Conservation (phyloP, 35 echinoderm and acorn worm species). For the Ophiothrix spiculata region DNA sequence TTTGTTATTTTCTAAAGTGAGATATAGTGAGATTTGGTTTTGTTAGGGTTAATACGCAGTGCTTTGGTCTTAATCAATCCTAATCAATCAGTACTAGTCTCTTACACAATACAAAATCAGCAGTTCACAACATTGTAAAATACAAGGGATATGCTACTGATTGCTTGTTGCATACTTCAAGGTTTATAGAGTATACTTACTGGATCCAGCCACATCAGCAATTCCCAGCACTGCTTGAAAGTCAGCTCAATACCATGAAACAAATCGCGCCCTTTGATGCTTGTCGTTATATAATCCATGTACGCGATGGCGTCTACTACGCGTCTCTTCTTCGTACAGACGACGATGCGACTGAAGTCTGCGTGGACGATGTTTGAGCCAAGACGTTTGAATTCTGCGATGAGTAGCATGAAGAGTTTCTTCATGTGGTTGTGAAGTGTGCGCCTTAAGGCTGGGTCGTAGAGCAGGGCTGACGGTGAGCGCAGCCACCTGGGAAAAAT, state of each 20-base stretch:
- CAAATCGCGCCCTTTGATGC: conserved; percentile 80
- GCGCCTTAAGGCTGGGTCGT: conserved; percentile 87
- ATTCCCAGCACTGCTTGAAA: conserved; percentile 94
- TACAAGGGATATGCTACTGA: too few relatives aligned
- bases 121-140: too few relatives aligned
- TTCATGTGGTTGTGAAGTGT: conserved; percentile 93
- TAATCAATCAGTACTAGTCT: too few relatives aligned
- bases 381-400: conserved; percentile 95
- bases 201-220: conserved; percentile 90
- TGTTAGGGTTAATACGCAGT: too few relatives aligned
- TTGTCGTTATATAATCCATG: conserved; percentile 93
- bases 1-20: too few relatives aligned
- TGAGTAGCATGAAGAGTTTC: conserved; percentile 93
- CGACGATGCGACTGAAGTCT: conserved; percentile 88
- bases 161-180: too few relatives aligned
- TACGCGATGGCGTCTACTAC: conserved; percentile 89
- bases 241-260: conserved; percentile 93
- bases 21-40: too few relatives aligned
- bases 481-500: conserved; percentile 98
- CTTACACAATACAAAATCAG: too few relatives aligned
- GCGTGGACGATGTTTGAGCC: conserved; percentile 94
- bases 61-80: too few relatives aligned
- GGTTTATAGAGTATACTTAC: too few relatives aligned
- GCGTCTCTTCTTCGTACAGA: conserved; percentile 92
- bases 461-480: conserved; percentile 78